Evolutionary conservation across 2,113 vertebrate genomes (phyloP).

Genomic region (Amazona vittata): DNA sequence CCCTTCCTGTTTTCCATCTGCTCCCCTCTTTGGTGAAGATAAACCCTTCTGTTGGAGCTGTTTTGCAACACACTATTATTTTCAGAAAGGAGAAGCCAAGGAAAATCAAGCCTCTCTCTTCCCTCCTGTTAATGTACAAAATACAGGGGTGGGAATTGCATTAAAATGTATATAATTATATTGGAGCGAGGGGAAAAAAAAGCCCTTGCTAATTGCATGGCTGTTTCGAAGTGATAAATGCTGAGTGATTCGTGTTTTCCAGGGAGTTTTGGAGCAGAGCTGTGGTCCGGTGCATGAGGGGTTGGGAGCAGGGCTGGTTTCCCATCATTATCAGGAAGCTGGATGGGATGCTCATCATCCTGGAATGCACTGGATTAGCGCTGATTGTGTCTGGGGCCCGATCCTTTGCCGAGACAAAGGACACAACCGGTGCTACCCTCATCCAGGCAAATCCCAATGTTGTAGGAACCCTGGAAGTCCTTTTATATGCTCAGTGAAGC

Average conservation of each 20-base stretch:
- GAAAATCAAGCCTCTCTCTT: slow-evolving; percentile 62
- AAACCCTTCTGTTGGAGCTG: background rate
- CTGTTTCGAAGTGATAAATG: slow-evolving; percentile 76
- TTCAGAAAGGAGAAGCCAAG: slow-evolving; percentile 55
- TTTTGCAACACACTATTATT: slow-evolving; percentile 50
- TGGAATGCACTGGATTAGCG: fast-evolving
- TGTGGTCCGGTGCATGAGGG: background rate
- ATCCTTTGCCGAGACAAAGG: background rate
- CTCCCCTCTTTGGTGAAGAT: background rate
- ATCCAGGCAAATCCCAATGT: background rate
- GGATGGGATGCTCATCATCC: background rate
- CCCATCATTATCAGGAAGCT: background rate
- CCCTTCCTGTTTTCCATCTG: background rate
- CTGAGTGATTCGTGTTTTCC: slow-evolving; percentile 67
- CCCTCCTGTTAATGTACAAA: slow-evolving; percentile 74
- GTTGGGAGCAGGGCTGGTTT: background rate
- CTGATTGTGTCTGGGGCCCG: fast-evolving
- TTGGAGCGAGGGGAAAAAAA: slow-evolving; percentile 46
- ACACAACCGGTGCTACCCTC: background rate
- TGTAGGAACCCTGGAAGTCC: background rate
- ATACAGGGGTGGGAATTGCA: slow-evolving; percentile 74
- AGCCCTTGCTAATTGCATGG: slow-evolving; percentile 71
- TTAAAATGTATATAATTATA: slow-evolving; percentile 79
- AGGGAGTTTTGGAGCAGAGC: slow-evolving; percentile 41
- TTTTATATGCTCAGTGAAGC: background rate